Percentiles rank a stretch among this genome's conserved stretches.
phyloP scores from a whole-genome alignment of 2,797 vertebrate species.

The Gallinago nigripennis region DNA sequence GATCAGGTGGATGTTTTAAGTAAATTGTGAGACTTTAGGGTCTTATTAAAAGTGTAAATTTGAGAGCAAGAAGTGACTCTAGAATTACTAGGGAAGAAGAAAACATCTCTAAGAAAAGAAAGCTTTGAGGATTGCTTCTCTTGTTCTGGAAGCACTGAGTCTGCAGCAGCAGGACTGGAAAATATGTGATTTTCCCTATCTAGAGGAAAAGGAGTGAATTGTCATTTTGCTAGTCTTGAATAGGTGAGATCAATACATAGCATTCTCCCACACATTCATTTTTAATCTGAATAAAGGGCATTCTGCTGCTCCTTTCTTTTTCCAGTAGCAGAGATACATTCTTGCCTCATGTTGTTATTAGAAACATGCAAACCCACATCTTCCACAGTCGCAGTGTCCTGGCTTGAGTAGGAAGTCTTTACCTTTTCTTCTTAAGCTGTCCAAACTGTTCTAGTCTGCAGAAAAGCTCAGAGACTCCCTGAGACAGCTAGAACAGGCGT shows the following conservation, averaged over 20 bases:
- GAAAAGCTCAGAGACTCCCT: not conserved
- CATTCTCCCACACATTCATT: not conserved
- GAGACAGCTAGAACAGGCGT: not conserved
- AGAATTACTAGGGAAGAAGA: not conserved
- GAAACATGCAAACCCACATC: not conserved
- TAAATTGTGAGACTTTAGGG: not conserved
- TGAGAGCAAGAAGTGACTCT: not conserved
- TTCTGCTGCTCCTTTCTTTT: not conserved
- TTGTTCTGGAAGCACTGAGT: not conserved
- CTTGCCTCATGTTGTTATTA: not conserved
- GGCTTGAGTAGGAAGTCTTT: not conserved
- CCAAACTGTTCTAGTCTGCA: not conserved
- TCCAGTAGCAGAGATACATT: not conserved
- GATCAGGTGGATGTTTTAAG: not conserved
- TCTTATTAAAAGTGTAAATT: not conserved
- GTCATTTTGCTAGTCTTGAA: not conserved
- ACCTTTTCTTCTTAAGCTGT: not conserved
- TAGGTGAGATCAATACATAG: not conserved
- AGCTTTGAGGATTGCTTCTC: not conserved
- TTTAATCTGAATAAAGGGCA: not conserved
- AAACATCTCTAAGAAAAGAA: not conserved
- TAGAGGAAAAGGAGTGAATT: not conserved
- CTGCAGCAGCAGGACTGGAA: not conserved
- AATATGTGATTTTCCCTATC: not conserved
- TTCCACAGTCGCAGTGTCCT: not conserved